phyloP scores from a whole-genome alignment of 2,113 vertebrate genomes.

The Holacanthus passer region DNA sequence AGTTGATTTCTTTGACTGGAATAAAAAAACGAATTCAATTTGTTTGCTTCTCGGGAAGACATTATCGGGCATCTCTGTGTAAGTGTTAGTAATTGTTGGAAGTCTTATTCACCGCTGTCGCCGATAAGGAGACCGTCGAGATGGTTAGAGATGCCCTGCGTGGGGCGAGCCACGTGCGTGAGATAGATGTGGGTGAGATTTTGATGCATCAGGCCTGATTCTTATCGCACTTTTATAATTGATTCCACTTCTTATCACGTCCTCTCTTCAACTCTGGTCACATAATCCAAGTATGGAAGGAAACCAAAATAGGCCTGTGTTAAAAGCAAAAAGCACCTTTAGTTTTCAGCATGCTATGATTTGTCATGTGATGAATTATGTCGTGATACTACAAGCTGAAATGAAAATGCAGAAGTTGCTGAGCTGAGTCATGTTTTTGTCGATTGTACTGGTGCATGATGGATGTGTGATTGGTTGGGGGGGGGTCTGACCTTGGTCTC shows the following conservation, averaged over 20 bases:
- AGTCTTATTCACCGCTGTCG: slow-evolving; percentile 75
- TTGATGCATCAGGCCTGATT: background rate
- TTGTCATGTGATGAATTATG: too few relatives aligned
- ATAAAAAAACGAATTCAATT: slow-evolving; percentile 92
- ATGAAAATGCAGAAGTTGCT: background rate
- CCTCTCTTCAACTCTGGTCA: background rate
- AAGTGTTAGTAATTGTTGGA: slow-evolving; percentile 80
- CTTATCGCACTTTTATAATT: slow-evolving; percentile 12
- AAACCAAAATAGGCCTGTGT: background rate
- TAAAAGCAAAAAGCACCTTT: background rate
- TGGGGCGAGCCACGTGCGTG: slow-evolving; percentile 2
- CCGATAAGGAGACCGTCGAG: slow-evolving; percentile 62
- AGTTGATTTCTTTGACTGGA: slow-evolving; percentile 95
- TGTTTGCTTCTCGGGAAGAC: slow-evolving; percentile 87
- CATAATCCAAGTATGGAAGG: background rate
- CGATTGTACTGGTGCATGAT: too few relatives aligned
- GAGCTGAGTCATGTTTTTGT: too few relatives aligned
- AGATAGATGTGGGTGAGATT: slow-evolving; percentile 15
- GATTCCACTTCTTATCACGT: background rate
- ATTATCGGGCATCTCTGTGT: slow-evolving; percentile 89
- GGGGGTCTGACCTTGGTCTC: background rate
- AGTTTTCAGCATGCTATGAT: background rate
- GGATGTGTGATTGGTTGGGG: too few relatives aligned
- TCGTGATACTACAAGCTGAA: too few relatives aligned
- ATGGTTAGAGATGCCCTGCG: slow-evolving; percentile 43